Evolutionary conservation across 2,113 vertebrate genomes (phyloP), one percentile per base, ranked within the genome.

Genomic region (Gadus chalcogrammus): DNA sequence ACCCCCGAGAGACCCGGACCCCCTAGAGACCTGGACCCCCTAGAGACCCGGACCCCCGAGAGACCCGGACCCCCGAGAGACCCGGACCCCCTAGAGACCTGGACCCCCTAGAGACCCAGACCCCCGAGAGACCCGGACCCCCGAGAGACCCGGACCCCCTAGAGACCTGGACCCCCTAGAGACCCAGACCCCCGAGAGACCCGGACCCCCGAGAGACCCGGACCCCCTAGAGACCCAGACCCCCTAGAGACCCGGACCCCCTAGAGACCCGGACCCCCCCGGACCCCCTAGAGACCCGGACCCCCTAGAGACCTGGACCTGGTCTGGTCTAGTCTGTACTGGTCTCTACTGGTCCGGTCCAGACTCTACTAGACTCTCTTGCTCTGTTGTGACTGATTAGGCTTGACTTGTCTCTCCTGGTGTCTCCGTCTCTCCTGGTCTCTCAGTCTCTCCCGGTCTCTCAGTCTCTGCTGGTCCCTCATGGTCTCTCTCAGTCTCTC

Each of bases 371-470:
- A 20, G 8, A 12, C 35, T 69, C 13, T 66, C 0, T 42, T 63
- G 15, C 4, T 55, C 24, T 61, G 15, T 24, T 24, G 24, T 24
- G 24, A 24, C 24, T 24, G 24, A 2, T 24, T 53, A 15, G 9
- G 0, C 56, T 35, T 35, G 2, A 42, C 59, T 17, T 16, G 18
- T 61, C 64, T 64, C 4, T 4, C 17, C 5, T 24, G 11, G 15
- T 59, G 58, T 15, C 20, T 58, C 55, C 0, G 22, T 59, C 48
- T 65, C 15, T 53, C 15, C 59, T 68, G 28, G n/a, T n/a, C n/a
- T n/a, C n/a, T n/a, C n/a, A n/a, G 80, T 63, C 60, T 58, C 71
- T 75, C 69, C 31, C 38, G 5, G 38, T 11, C 38, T 11, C 38
- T 11, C 38, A 42, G 38, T 42, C 38, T 42, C 38, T 42, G 1